Conservation (phyloP, 2,113 vertebrate species). For the Aix galericulata region DNA sequence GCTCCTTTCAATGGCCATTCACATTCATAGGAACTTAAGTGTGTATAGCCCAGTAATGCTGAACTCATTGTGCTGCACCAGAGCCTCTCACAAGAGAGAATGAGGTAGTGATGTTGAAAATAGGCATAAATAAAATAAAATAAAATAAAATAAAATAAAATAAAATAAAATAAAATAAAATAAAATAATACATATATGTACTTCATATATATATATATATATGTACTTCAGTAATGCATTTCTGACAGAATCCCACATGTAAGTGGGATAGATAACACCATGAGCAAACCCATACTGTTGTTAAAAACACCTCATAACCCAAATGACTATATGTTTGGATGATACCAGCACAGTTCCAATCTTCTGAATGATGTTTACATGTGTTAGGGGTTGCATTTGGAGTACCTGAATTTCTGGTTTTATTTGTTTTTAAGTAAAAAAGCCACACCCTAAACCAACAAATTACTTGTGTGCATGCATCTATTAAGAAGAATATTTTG, state of each 20-base stretch:
- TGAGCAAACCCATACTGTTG: background rate
- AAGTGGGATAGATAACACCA: background rate
- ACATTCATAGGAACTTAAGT: background rate
- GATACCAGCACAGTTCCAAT: background rate
- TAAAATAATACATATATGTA: background rate
- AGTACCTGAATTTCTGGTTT: background rate
- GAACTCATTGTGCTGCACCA: background rate
- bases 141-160: background rate
- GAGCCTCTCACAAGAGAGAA: rapidly evolving
- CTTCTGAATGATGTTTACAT: background rate
- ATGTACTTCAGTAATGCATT: background rate
- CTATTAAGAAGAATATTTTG: background rate
- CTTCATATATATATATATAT: background rate
- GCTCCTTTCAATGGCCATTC: too few relatives aligned
- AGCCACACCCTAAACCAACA: background rate
- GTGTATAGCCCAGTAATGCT: rapidly evolving
- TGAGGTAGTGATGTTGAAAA: background rate
- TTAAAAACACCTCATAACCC: background rate
- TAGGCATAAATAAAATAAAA: background rate
- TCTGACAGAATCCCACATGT: background rate
- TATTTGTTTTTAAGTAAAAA: background rate
- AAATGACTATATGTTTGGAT: background rate
- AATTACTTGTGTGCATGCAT: background rate
- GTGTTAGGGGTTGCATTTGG: background rate
- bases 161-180: background rate